Conservation (phyloP, 1,140 invertebrate genomes). For the Globodera rostochiensis region DNA sequence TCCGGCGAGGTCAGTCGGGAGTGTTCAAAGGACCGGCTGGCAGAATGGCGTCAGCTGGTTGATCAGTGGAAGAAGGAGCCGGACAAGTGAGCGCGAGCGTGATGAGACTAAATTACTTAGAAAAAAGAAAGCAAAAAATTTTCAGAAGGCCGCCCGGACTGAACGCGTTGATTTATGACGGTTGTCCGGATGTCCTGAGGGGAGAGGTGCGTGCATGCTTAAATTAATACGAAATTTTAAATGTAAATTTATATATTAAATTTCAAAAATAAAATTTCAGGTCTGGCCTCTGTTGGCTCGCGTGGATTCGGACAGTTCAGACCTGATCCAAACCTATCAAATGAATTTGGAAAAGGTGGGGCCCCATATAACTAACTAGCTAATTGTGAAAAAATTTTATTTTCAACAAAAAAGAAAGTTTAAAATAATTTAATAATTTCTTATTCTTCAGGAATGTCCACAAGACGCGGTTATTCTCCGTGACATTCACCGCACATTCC, state of each 20-base stretch:
- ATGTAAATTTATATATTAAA: background rate
- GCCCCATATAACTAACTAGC: no score
- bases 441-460: constrained; percentile 38
- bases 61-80: constrained; percentile 75
- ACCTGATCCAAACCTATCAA: constrained; percentile 66
- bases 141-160: constrained; percentile 76
- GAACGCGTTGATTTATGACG: constrained; percentile 77
- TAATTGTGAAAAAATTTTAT: background rate
- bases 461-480: constrained; percentile 66
- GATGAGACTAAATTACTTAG: no score
- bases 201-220: constrained; percentile 74
- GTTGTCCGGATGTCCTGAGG: constrained; percentile 88
- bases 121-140: background rate
- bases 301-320: constrained; percentile 76
- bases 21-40: constrained; percentile 85
- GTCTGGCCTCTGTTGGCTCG: constrained; percentile 91
- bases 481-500: constrained; percentile 96
- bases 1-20: constrained; percentile 94
- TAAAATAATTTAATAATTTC: constrained; percentile 11
- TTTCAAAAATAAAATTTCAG: background rate
- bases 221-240: background rate
- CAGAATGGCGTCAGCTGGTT: constrained; percentile 87
- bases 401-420: background rate
- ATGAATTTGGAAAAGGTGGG: constrained; percentile 53
- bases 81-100: constrained; percentile 38